A percentile compares a stretch with the other conserved stretches of the same genome.
phyloP scores from a whole-genome alignment of 2,113 vertebrate species.

The Grantiella picta region DNA sequence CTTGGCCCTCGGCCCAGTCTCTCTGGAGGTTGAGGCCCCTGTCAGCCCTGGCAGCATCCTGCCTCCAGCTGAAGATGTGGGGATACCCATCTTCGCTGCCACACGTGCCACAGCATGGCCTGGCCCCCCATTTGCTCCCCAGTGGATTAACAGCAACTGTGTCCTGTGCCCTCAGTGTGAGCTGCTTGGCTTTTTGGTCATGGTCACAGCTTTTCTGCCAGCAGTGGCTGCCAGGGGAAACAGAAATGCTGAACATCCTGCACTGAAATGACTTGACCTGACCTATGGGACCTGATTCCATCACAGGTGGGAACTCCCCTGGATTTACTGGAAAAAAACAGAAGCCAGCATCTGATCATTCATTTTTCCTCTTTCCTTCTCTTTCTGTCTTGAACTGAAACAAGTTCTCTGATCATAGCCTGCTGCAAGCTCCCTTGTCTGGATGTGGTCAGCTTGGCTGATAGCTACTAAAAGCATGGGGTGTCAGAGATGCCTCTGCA shows the following conservation, averaged over 20 bases:
- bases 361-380: accelerated
- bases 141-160: neutral
- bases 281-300: neutral
- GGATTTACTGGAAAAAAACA: neutral
- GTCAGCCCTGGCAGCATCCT: neutral
- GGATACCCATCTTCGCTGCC: accelerated
- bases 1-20: accelerated
- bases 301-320: neutral
- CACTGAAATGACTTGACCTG: neutral
- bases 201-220: neutral
- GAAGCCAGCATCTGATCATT: neutral
- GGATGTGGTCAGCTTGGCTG: neutral
- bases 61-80: neutral
- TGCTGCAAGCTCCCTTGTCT: neutral
- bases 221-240: neutral
- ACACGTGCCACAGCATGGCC: accelerated
- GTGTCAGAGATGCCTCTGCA: neutral
- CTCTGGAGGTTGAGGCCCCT: neutral
- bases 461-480: neutral
- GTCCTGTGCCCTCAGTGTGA: neutral
- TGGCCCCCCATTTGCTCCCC: neutral
- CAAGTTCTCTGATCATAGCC: neutral
- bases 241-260: neutral
- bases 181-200: neutral
- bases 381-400: neutral